Conservation (phyloP, 2,888 invertebrate genomes). For the Synergus umbraculus region DNA sequence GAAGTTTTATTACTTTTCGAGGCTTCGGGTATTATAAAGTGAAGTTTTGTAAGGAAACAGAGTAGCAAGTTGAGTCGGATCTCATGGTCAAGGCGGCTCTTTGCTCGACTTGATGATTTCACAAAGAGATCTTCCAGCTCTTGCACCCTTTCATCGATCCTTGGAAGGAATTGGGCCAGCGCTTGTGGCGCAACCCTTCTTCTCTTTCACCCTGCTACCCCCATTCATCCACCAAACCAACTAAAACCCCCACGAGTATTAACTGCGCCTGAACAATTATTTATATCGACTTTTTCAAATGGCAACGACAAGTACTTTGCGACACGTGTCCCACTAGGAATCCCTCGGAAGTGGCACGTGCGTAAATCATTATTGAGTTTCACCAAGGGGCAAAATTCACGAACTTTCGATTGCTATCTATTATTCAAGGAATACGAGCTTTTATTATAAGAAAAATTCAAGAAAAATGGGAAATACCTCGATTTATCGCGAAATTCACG, state of each 20-base stretch:
- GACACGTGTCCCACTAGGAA: constrained; percentile 30
- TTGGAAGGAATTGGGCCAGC: constrained; percentile 62
- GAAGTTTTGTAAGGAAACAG: neutral
- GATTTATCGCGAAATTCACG: constrained; percentile 25
- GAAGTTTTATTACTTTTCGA: neutral
- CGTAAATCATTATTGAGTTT: constrained; percentile 41
- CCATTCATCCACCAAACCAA: constrained; percentile 39
- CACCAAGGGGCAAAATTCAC: constrained; percentile 18
- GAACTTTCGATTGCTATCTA: constrained; percentile 30
- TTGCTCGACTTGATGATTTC: constrained; percentile 54
- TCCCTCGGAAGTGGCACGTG: constrained; percentile 17
- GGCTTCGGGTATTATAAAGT: neutral
- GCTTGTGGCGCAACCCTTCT: constrained; percentile 56
- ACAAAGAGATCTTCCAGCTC: constrained; percentile 54
- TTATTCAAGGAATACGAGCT: constrained; percentile 29
- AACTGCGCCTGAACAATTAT: constrained; percentile 58
- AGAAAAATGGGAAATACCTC: constrained; percentile 7
- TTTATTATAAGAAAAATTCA: neutral
- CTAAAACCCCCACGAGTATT: constrained; percentile 52
- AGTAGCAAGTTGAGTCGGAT: neutral
- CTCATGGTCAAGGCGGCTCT: constrained; percentile 45
- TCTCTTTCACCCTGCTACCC: constrained; percentile 37
- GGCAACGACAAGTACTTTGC: constrained; percentile 38
- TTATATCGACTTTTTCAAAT: constrained; percentile 57
- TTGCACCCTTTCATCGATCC: constrained; percentile 63